A percentile compares a stretch with the other conserved stretches of the same genome.
Evolutionary conservation across 2,113 vertebrate species (phyloP).

Genomic region (Ursus arctos): DNA sequence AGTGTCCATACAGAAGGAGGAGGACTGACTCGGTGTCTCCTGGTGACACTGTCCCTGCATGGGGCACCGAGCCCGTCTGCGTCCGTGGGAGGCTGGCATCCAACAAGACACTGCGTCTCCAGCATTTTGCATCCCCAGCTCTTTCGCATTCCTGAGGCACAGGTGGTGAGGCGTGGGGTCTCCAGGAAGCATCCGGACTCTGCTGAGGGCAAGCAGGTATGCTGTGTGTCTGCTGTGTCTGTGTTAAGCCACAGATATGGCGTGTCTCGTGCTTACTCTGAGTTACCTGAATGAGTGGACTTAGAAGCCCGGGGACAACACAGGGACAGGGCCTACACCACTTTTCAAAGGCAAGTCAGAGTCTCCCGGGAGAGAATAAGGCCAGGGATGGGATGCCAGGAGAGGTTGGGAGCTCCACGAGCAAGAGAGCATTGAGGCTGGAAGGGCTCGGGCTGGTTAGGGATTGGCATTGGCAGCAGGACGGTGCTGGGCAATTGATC

Average conservation of each 20-base stretch:
- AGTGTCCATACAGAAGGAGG: fast-evolving
- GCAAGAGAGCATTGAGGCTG: background rate
- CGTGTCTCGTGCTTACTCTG: background rate
- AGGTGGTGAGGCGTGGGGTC: fast-evolving
- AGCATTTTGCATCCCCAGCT: fast-evolving
- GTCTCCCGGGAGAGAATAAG: background rate
- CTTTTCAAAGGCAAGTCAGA: background rate
- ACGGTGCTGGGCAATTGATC: background rate
- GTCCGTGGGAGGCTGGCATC: fast-evolving
- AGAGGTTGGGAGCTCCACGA: background rate
- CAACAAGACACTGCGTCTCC: fast-evolving
- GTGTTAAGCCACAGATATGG: fast-evolving
- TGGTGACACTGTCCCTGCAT: fast-evolving
- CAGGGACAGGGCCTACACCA: fast-evolving
- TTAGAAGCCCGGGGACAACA: background rate
- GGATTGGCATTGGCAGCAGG: background rate
- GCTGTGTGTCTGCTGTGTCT: fast-evolving
- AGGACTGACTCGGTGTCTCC: fast-evolving
- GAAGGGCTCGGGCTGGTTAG: background rate
- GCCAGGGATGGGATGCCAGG: too few relatives aligned
- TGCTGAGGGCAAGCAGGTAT: too few relatives aligned
- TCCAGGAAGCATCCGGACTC: background rate
- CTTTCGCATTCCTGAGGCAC: fast-evolving
- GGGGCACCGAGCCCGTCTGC: fast-evolving
- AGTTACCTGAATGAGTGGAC: background rate